Base-by-base conservation (phyloP, 2,888 invertebrate species). In the Rhopalosiphum nymphaeae region DNA sequence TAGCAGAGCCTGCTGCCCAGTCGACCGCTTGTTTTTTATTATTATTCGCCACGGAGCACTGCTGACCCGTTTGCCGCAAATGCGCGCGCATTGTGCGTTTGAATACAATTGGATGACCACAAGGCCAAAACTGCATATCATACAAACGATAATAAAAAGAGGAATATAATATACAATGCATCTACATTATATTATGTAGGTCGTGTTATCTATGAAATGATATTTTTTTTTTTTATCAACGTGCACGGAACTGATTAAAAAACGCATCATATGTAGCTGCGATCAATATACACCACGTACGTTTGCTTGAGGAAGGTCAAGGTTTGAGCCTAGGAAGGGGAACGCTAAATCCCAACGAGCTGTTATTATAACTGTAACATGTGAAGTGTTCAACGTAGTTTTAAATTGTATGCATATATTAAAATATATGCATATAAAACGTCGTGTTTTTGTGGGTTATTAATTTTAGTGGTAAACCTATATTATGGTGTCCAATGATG, bases 21-120 rank as follows among this genome's bases (percentile, higher is more conserved):
- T 84, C 93, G 56, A 89, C 93, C 85, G 57, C 53, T 89, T 84
- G 49, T 89, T 93, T 93, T 84, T 93, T 93, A 78, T 89, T 56
- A 93, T 89, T 93, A 85, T 57, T 89, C 84, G 85, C 84, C 84
- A 26, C 42, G 61, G 36, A 84, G 84, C 53, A 4, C 85, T 53
- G 90, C 49, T 49, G 61, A 91, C 90, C 49, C 85, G 85, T 61
- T 89, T 90, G 67, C 78, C 3, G 42, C 42, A 26, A 89, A 11
- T 46, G 36, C 89, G 78, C 88, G 49, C 88, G 42, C 49, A 89
- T 26, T 53, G 25, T 78, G 29, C 67, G 46, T 87, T 92, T 86
- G n/a, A 86, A 57, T 91, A 56, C 29, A 78, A 78, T 89, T 29
- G 67, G 87, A 87, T 10, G 84, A 84, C 89, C 57, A 42, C 92